phyloP scores from a whole-genome alignment of 2,888 invertebrate genomes.

The Callyntrura sp. region DNA sequence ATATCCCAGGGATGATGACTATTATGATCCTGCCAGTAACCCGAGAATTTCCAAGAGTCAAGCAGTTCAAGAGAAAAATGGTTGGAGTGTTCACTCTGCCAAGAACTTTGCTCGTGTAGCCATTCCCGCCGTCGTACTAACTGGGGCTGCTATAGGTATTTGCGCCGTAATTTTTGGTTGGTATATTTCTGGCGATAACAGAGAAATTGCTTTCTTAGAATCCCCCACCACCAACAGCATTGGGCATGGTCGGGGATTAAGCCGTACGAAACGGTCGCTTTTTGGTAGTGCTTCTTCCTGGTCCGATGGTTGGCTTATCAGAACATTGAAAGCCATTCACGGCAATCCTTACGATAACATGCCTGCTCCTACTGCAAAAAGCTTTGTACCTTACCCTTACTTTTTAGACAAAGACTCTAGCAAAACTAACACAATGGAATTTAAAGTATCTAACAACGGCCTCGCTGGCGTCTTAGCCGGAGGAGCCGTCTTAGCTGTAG shows the following conservation, averaged over 20 bases:
- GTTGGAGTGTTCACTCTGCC: slow-evolving; percentile 77
- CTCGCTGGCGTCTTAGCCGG: slow-evolving; percentile 80
- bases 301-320: slow-evolving; percentile 83
- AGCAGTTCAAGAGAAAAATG: slow-evolving; percentile 77
- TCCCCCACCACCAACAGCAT: slow-evolving; percentile 54
- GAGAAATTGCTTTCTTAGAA: slow-evolving; percentile 81
- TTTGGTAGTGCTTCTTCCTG: slow-evolving; percentile 60
- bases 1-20: slow-evolving; percentile 67
- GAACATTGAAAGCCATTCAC: slow-evolving; percentile 82
- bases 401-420: slow-evolving; percentile 80
- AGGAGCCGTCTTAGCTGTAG: slow-evolving; percentile 81
- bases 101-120: slow-evolving; percentile 86
- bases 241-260: slow-evolving; percentile 18
- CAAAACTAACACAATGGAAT: slow-evolving; percentile 81
- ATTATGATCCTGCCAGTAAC: slow-evolving; percentile 53
- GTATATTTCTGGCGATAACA: slow-evolving; percentile 84
- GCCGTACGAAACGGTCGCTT: slow-evolving; percentile 79
- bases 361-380: slow-evolving; percentile 79
- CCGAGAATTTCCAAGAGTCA: slow-evolving; percentile 75
- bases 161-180: slow-evolving; percentile 93
- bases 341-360: slow-evolving; percentile 82
- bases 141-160: slow-evolving; percentile 93
- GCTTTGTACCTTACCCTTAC: slow-evolving; percentile 79
- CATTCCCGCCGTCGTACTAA: slow-evolving; percentile 92
- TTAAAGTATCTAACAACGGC: slow-evolving; percentile 81